These are phyloP conservation scores for Orthonyx spaldingii DNA, from an alignment of 2,113 vertebrate genomes.

Conservation along the genomic window DNA sequence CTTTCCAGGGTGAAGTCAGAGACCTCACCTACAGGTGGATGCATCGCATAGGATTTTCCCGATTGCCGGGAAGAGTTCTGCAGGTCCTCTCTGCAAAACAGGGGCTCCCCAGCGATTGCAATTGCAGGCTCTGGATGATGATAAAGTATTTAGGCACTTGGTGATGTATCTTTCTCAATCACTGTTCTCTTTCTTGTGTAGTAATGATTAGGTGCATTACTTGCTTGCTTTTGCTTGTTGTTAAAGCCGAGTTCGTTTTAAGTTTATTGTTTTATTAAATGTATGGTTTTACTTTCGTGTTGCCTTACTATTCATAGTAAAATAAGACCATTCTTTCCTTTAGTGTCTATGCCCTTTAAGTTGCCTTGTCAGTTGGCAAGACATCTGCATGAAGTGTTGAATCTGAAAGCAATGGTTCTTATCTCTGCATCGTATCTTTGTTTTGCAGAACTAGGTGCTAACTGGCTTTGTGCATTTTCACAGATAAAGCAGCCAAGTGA, in stretches of 20 bases:
- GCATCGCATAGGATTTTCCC: background rate
- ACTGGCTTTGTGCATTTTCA: background rate
- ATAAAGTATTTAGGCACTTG: background rate
- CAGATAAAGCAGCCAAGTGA: background rate
- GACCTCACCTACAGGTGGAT: background rate
- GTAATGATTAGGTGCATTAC: background rate
- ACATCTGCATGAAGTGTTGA: background rate
- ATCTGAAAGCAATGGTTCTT: background rate
- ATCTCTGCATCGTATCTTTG: background rate
- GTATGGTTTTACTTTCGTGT: background rate
- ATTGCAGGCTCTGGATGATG: background rate
- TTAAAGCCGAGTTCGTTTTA: background rate
- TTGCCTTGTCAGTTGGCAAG: background rate
- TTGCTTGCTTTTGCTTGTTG: background rate
- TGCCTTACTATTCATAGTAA: background rate
- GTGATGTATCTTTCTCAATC: background rate
- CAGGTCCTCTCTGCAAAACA: background rate
- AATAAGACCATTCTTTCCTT: background rate
- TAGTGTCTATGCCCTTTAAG: background rate
- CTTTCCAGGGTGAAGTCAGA: rapidly evolving
- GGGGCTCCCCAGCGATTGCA: background rate
- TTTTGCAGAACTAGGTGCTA: background rate
- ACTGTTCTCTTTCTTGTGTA: background rate
- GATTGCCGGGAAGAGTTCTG: background rate
- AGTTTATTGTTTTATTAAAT: background rate